Conservation (phyloP, 1,140 invertebrate genomes). For the Pseudomyrmex flavicornis region DNA sequence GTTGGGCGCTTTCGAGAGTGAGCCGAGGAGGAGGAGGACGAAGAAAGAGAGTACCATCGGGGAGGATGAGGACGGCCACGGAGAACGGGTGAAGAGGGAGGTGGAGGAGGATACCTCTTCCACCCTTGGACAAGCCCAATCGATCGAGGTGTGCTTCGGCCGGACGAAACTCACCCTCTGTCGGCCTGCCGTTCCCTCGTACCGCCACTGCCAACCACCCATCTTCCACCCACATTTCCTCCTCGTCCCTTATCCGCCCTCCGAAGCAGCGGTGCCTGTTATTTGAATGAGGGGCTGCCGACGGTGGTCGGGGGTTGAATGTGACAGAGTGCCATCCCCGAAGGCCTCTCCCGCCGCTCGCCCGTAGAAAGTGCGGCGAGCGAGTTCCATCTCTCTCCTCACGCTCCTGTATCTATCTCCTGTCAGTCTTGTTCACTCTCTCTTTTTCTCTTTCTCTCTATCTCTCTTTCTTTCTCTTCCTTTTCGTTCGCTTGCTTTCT, state of each 20-base stretch:
- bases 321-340: conserved; percentile 84
- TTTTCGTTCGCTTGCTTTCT: conserved; percentile 53
- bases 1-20: conserved; percentile 59
- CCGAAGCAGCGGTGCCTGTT: conserved; percentile 81
- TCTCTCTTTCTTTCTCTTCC: conserved; percentile 26
- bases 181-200: conserved; percentile 68
- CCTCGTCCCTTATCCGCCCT: conserved; percentile 58
- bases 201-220: conserved; percentile 66
- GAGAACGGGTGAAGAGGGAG: conserved; percentile 22
- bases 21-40: conserved; percentile 31
- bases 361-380: conserved; percentile 82
- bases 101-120: conserved; percentile 74
- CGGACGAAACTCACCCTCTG: conserved; percentile 85
- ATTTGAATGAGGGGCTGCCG: conserved; percentile 81
- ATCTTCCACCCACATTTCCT: conserved; percentile 51
- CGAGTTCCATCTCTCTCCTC: conserved; percentile 65
- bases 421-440: conserved; percentile 51
- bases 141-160: conserved; percentile 85
- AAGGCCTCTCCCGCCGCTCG: conserved; percentile 77
- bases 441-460: conserved; percentile 20
- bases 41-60: conserved; percentile 53
- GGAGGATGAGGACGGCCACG: conserved; percentile 57
- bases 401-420: conserved; percentile 39
- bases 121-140: conserved; percentile 85
- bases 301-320: conserved; percentile 81